Evolutionary conservation across 2,797 vertebrate species (phyloP), one percentile per base, ranked within the genome.

Genomic region (Sebastolobus alascanus): DNA sequence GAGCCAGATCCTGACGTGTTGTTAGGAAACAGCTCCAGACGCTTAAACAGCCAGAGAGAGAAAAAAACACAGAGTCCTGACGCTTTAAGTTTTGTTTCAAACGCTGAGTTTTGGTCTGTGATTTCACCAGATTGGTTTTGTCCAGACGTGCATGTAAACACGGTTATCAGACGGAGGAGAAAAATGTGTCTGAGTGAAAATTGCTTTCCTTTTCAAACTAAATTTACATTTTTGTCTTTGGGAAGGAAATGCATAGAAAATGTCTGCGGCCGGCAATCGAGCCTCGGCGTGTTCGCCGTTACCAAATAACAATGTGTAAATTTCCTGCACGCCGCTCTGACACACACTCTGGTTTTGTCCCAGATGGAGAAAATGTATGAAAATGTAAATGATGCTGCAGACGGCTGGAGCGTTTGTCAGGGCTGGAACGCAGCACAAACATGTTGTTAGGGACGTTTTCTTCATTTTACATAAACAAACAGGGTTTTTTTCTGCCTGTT

Each of bases 211-310:
- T 85, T 81, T 90, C 85, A 87, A 79, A 86, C 77, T 68, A 80
- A 85, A 91, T 93, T 89, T 85, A 87, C 83, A 90, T 91, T 87
- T 40, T 84, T 64, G 86, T 89, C 82, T 89, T 82, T 79, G 76
- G 76, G 70, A 71, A 54, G 61, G 22, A 84, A 88, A 86, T 81
- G 87, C 85, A 85, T 80, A 78, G 75, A 73, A 88, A 86, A 83
- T 69, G 69, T 88, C 75, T 86, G 69, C 33, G 75, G 79, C 82
- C 82, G 22, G 82, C 84, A 71, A 86, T 77, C 22, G 61, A 69
- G 72, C 52, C n/a, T 73, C 27, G 1, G 76, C 55, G 3, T 69
- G 38, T 78, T 83, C 35, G 52, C 75, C 37, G 83, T 87, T 90
- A 87, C 83, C 82, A 58, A 83, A 89, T 89, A 84, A 85, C 79